Evolutionary conservation across 2,888 invertebrate genomes (phyloP), one percentile per base, ranked within the genome.

Genomic region (Nymphalis polychloros): DNA sequence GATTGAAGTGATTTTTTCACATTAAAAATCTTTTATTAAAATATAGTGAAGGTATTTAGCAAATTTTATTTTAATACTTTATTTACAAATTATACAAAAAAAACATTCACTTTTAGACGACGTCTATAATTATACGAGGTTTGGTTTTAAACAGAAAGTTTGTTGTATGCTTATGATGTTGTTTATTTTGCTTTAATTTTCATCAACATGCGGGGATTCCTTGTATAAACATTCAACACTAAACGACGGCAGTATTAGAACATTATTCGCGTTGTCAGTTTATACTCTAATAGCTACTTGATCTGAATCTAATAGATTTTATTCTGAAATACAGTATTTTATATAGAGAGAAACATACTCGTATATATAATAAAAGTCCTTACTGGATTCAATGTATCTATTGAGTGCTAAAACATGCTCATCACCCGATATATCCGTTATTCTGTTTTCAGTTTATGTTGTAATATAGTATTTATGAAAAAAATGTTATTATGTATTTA

Each of bases 131-230:
- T 57, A 57, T 41, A 35, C 35, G 35, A 19, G 41, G 57, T 57
- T 57, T 2, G n/a, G 57, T 41, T 53, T 53, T 31, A 57, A 35
- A 35, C 41, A 41, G 55, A n/a, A 31, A 1, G 16, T 64, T 64
- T 64, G 41, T 59, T 64, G 19, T n/a, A 23, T 27, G 65, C 16
- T 59, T 59, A 48, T 59, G 27, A 19, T 59, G 35, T 60, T 60
- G 50, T 65, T 65, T 65, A 46, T 65, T 27, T 65, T 65, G 65
- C n/a, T 60, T 60, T 65, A 65, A 65, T 65, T 65, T 65, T 52
- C 59, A 65, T 60, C 59, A 65, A 65, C 65, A 60, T 20, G 52
- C 41, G 41, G 10, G 65, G 52, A 60, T 65, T 48, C 41, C 50
- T 50, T 35, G 19, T 41, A 59, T 50, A 64, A 59, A 59, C 50